A percentile compares a stretch with the other conserved stretches of the same genome.
Conservation (phyloP, 2,888 invertebrate genomes). For the Lasioglossum zephyrum region DNA sequence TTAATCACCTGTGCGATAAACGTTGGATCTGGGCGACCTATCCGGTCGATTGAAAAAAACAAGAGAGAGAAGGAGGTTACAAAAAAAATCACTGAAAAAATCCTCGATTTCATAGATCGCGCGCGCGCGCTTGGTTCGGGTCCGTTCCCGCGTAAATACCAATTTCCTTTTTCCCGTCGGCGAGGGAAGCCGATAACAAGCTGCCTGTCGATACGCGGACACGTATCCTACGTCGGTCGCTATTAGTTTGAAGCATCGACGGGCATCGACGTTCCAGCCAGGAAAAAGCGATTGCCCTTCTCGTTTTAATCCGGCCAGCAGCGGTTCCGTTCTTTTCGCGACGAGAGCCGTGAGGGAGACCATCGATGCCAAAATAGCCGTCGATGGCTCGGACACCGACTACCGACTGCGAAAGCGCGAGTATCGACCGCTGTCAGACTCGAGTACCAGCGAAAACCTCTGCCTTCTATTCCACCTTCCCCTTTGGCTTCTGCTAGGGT, state of each 20-base stretch:
- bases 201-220: slow-evolving; percentile 29
- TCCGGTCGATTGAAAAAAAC: neutral
- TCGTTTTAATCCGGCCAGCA: slow-evolving; percentile 31
- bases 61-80: neutral
- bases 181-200: slow-evolving; percentile 27
- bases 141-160: slow-evolving; percentile 20
- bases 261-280: slow-evolving; percentile 12
- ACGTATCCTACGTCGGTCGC: slow-evolving; percentile 26
- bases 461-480: slow-evolving; percentile 53
- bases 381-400: slow-evolving; percentile 31
- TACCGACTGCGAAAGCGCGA: slow-evolving; percentile 20
- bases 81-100: neutral
- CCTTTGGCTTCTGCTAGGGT: slow-evolving; percentile 30
- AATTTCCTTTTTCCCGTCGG: slow-evolving; percentile 1
- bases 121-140: neutral
- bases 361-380: slow-evolving; percentile 33
- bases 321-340: slow-evolving; percentile 40
- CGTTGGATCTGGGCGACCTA: neutral
- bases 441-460: slow-evolving; percentile 46
- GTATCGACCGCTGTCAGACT: slow-evolving; percentile 59
- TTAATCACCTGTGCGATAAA: neutral
- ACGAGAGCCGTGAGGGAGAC: slow-evolving; percentile 11
- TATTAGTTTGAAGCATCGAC: slow-evolving; percentile 26
- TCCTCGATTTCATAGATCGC: neutral
- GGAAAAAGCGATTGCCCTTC: slow-evolving; percentile 23